Evolutionary conservation across 2,797 vertebrate species (phyloP), one percentile per base, ranked within the genome.

Genomic region (Falco cherrug): DNA sequence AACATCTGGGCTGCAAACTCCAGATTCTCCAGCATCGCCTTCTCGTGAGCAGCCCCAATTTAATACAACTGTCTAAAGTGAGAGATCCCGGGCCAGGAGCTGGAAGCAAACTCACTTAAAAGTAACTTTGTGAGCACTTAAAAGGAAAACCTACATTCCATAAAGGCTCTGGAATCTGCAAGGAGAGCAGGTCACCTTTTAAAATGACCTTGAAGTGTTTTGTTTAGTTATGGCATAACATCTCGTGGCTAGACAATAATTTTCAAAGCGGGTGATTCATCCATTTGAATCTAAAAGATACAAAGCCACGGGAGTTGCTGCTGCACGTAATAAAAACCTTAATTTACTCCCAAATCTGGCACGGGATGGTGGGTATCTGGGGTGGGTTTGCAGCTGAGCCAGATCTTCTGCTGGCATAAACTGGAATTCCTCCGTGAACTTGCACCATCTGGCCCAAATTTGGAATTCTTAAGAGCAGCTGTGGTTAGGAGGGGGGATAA

Each of bases 1-100:
- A 64, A 73, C 89, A 91, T 91, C 79, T 90, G 90, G 51, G 56
- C 84, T 90, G 74, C 84, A 76, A 87, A 75, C 21, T 33, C 37
- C 15, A 5, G 6, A 2, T 43, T 16, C 68, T 61, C 37, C 61
- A 39, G 82, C 37, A 11, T 20, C 45, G 59, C 57, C 18, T 35
- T 6, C 48, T 20, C 50, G 80, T 54, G 74, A 89, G 81, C 87
- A 91, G 78, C 59, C 43, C 59, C 35, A 4, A 1, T 24, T 89
- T 33, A 53, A 26, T 13, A 10, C 50, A 35, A 2, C 64, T 71
- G 60, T 56, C 69, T 25, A 2, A 59, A 0, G 10, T 31, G 59
- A 91, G 68, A 73, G 22, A 79, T 5, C 47, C 70, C 87, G 48
- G 68, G 53, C 71, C 33, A 28, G 84, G 59, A 84, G 48, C 51